Conservation (phyloP, 2,888 invertebrate genomes). For the Melieria omissa region DNA sequence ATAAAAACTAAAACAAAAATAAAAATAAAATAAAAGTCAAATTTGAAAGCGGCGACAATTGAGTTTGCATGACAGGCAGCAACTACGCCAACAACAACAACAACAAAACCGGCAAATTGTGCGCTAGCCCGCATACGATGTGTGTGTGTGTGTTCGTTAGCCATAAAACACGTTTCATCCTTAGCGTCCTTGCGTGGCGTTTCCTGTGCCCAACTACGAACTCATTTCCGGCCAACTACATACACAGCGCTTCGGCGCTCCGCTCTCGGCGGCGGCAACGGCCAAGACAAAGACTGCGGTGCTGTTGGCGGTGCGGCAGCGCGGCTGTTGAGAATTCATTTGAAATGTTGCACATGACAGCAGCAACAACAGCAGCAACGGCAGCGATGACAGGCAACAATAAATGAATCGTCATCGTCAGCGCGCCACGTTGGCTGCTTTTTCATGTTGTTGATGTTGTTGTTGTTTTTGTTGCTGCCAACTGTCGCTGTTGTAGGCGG, state of each 20-base stretch:
- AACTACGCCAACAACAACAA: too few species aligned
- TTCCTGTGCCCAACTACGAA: constrained; percentile 3
- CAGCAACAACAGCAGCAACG: background rate
- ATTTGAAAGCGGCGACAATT: constrained; percentile 5
- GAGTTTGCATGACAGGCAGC: constrained; percentile 11
- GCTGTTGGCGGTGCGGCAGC: background rate
- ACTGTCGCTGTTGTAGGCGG: constrained; percentile 14
- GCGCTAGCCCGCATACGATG: background rate
- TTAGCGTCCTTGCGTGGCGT: background rate
- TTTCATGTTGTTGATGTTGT: constrained; percentile 8
- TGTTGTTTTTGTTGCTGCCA: constrained; percentile 8
- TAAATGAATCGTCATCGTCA: constrained; percentile 33
- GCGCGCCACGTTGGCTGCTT: constrained; percentile 17
- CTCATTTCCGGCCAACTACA: constrained; percentile 5
- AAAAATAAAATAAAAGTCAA: constrained; percentile 9
- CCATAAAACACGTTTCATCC: constrained; percentile 15
- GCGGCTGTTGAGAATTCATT: constrained; percentile 26
- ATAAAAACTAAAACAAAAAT: background rate
- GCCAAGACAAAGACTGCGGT: background rate
- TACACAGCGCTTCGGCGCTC: background rate
- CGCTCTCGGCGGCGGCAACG: background rate
- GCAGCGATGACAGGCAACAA: constrained; percentile 32
- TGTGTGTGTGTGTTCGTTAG: constrained; percentile 12
- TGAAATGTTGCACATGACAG: constrained; percentile 36
- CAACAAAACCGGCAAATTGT: background rate